Evolutionary conservation across 2,113 vertebrate genomes (phyloP).

Genomic region (Patagioenas fasciata): DNA sequence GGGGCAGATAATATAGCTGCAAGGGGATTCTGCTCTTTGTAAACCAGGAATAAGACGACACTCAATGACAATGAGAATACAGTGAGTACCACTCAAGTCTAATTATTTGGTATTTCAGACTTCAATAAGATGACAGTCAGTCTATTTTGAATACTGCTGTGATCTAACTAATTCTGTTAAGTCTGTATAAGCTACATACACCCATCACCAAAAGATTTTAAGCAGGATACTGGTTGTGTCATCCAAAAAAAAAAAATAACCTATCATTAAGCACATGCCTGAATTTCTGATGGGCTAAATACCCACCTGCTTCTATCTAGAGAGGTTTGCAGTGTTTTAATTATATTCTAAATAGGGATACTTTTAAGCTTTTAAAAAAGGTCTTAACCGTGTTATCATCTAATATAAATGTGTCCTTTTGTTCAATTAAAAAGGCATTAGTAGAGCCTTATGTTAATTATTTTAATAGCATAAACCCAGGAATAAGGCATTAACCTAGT

Average conservation of each 20-base stretch:
- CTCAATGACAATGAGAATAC: too few relatives aligned
- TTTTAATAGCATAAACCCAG: background rate
- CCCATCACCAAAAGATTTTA: background rate
- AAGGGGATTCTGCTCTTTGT: background rate
- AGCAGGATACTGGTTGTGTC: background rate
- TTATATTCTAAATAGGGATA: background rate
- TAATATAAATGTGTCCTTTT: background rate
- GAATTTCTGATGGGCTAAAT: background rate
- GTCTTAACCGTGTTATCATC: background rate
- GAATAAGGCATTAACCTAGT: background rate
- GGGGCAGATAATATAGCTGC: background rate
- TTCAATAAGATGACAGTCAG: background rate
- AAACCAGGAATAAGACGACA: background rate
- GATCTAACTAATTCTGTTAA: background rate
- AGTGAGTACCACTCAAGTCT: background rate
- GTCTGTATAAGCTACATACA: background rate
- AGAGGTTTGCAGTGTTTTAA: background rate
- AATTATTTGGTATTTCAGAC: background rate
- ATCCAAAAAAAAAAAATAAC: background rate
- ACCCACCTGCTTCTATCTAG: background rate
- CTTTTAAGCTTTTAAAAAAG: background rate
- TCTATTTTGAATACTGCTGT: background rate
- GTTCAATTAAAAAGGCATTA: conserved; percentile 4
- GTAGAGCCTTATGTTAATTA: background rate
- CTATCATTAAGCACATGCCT: background rate